Percentiles rank a stretch among this genome's conserved stretches.
Conservation (phyloP, 2,797 vertebrate species). For the Cossypha dichroa region DNA sequence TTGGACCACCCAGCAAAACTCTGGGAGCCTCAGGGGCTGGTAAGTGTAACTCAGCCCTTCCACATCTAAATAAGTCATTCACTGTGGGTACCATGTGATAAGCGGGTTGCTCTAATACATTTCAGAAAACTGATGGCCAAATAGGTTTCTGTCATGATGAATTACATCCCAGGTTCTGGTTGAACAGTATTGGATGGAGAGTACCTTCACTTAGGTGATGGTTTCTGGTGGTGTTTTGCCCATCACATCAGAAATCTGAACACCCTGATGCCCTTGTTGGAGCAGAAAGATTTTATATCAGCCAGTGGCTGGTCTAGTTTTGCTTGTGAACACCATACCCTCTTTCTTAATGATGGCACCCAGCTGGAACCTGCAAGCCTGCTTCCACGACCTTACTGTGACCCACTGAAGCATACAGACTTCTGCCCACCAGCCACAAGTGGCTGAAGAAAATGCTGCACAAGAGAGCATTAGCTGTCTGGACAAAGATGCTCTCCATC, state of each 20-base stretch:
- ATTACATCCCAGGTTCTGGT: neutral
- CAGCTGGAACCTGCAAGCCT: neutral
- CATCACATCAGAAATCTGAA: neutral
- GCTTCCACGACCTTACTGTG: neutral
- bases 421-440: neutral
- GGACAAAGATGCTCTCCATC: neutral
- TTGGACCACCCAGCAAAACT: neutral
- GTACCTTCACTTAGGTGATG: neutral
- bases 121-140: neutral
- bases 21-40: fast-evolving
- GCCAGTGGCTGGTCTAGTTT: neutral
- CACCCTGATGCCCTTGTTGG: neutral
- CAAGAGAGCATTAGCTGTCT: neutral
- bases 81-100: fast-evolving
- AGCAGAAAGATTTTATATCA: neutral
- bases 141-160: neutral
- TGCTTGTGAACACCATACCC: neutral
- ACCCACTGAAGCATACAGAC: neutral
- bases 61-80: neutral
- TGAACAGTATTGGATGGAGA: neutral
- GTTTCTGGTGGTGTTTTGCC: neutral
- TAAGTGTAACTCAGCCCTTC: neutral
- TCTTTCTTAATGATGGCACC: neutral
- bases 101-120: neutral
- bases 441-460: neutral